These are phyloP conservation scores for Drosophila heteroneura DNA, from an alignment of 2,888 invertebrate species.

Conservation along the genomic window DNA sequence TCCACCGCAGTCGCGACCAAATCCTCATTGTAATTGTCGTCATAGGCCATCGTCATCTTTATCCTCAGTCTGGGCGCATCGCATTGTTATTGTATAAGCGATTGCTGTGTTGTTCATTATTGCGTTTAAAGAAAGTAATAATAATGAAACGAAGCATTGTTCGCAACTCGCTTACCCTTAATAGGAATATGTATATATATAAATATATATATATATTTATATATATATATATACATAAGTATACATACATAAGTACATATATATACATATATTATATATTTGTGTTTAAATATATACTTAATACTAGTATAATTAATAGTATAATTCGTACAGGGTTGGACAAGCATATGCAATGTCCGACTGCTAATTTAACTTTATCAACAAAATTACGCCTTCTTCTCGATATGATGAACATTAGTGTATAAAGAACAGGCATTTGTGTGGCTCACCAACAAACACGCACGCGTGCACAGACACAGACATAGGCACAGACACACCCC, in stretches of 20 bases:
- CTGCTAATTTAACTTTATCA: constrained; percentile 70
- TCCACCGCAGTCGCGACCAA: constrained; percentile 65
- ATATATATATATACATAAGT: background rate
- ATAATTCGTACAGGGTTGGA: constrained; percentile 9
- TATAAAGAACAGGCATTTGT: constrained; percentile 61
- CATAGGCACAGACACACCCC: constrained; percentile 36
- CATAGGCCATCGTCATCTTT: constrained; percentile 49
- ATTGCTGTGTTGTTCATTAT: constrained; percentile 68
- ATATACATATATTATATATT: background rate
- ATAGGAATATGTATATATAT: background rate
- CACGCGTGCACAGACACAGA: constrained; percentile 55
- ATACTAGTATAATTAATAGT: background rate
- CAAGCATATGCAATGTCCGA: constrained; percentile 8
- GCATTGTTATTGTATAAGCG: constrained; percentile 71
- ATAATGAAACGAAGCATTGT: constrained; percentile 53
- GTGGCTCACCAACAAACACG: constrained; percentile 70
- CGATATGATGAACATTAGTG: constrained; percentile 35
- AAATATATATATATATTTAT: background rate
- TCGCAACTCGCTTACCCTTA: constrained; percentile 19
- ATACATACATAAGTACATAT: background rate
- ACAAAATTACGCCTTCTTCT: constrained; percentile 61
- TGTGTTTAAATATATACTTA: background rate
- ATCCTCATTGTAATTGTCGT: constrained; percentile 69
- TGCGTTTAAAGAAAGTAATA: constrained; percentile 46
- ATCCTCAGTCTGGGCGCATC: constrained; percentile 56